A percentile compares a stretch with the other conserved stretches of the same genome.
These are phyloP conservation scores for Lophius americanus DNA, from an alignment of 2,797 vertebrate species.

Conservation along the genomic window DNA sequence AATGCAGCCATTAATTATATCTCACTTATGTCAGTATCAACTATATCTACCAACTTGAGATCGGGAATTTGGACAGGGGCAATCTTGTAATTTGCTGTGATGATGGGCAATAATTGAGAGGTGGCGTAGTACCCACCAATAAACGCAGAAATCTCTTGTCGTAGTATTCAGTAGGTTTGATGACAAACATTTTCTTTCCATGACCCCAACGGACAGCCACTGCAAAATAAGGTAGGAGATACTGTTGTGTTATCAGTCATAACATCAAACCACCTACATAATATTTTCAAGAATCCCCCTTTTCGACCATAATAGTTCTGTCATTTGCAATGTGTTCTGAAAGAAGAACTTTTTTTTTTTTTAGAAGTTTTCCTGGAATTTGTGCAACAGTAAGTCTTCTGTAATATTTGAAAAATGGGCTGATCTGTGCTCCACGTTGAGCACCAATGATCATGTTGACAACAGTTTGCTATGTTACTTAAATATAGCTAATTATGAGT, in stretches of 20 bases:
- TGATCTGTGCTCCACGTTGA: too few relatives aligned
- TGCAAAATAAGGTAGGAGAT: slow-evolving; percentile 66
- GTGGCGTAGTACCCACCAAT: slow-evolving; percentile 80
- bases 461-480: too few relatives aligned
- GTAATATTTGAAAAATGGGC: too few relatives aligned
- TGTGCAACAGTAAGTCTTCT: too few relatives aligned
- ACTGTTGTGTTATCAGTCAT: background rate
- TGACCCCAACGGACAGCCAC: slow-evolving; percentile 89
- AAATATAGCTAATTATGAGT: too few relatives aligned
- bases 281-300: too few relatives aligned
- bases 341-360: too few relatives aligned
- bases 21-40: background rate
- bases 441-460: too few relatives aligned
- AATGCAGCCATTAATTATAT: background rate
- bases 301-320: too few relatives aligned
- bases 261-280: too few relatives aligned
- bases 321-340: too few relatives aligned
- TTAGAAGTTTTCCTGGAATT: too few relatives aligned
- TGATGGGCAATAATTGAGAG: background rate
- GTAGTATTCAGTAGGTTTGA: slow-evolving; percentile 87
- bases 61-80: background rate
- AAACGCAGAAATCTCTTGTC: slow-evolving; percentile 88
- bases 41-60: background rate
- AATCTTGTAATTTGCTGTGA: background rate
- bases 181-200: slow-evolving; percentile 89